phyloP scores from a whole-genome alignment of 2,888 invertebrate species.

The Baccha elongata region DNA sequence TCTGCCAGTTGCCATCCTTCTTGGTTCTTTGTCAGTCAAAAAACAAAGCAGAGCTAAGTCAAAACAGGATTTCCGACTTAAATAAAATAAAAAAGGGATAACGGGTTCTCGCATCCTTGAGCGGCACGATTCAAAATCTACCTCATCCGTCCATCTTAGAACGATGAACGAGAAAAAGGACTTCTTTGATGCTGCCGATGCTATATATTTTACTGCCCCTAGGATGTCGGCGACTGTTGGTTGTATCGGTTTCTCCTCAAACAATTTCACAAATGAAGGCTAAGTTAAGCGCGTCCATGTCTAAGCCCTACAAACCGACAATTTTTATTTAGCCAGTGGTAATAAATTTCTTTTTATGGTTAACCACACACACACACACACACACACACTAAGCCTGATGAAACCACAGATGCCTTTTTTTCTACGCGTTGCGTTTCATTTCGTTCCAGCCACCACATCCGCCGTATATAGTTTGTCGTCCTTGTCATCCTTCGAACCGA shows the following conservation, averaged over 20 bases:
- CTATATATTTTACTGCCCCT: too few species aligned
- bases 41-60: constrained; percentile 29
- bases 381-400: constrained; percentile 28
- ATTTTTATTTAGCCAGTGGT: constrained; percentile 62
- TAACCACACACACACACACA: constrained; percentile 47
- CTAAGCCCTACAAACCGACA: constrained; percentile 46
- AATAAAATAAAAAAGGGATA: constrained; percentile 10
- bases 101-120: constrained; percentile 21
- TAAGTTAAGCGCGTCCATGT: constrained; percentile 63
- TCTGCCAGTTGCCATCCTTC: not conserved
- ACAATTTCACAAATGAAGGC: constrained; percentile 50
- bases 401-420: constrained; percentile 62
- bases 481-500: constrained; percentile 12
- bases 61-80: constrained; percentile 16
- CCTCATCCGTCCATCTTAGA: constrained; percentile 1
- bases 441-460: not conserved
- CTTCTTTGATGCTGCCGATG: not conserved
- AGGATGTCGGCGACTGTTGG: too few species aligned
- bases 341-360: constrained; percentile 69
- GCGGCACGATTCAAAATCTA: constrained; percentile 17
- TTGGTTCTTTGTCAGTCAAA: constrained; percentile 40
- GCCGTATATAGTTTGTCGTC: too few species aligned
- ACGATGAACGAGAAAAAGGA: not conserved
- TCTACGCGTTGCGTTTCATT: constrained; percentile 4
- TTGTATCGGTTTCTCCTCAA: constrained; percentile 9